Conservation (phyloP, 2,113 vertebrate genomes). For the Bujurquina vittata region DNA sequence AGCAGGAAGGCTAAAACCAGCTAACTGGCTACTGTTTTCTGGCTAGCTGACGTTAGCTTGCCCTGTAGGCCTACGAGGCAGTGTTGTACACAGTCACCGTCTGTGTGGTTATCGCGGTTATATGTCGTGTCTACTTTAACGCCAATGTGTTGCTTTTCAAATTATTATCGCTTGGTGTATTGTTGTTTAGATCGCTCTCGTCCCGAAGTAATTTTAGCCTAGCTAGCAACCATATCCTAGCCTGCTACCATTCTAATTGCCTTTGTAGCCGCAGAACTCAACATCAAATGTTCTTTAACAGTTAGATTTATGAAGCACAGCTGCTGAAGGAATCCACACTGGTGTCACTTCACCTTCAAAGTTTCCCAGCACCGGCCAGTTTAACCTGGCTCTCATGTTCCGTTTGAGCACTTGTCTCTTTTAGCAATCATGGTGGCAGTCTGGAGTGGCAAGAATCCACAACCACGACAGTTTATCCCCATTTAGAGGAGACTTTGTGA, state of each 20-base stretch:
- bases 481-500: neutral
- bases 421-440: conserved; percentile 23
- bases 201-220: conserved; percentile 6
- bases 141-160: neutral
- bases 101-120: neutral
- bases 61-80: conserved; percentile 1
- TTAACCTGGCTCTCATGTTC: neutral
- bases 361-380: neutral
- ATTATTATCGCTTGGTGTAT: neutral
- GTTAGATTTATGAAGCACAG: neutral
- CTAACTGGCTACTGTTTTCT: conserved; percentile 33
- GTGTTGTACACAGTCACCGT: neutral
- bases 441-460: conserved; percentile 18
- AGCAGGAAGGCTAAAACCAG: conserved; percentile 58
- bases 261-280: conserved; percentile 60
- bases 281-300: neutral
- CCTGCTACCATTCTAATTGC: conserved; percentile 68
- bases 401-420: conserved; percentile 8
- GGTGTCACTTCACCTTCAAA: neutral
- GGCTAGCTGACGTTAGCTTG: conserved; percentile 48
- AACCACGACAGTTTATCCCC: conserved; percentile 17
- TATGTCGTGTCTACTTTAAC: neutral
- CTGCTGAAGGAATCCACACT: neutral
- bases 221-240: conserved; percentile 57
- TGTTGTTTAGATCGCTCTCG: neutral